Conservation (phyloP, 2,797 vertebrate species). For the Manis pentadactyla region DNA sequence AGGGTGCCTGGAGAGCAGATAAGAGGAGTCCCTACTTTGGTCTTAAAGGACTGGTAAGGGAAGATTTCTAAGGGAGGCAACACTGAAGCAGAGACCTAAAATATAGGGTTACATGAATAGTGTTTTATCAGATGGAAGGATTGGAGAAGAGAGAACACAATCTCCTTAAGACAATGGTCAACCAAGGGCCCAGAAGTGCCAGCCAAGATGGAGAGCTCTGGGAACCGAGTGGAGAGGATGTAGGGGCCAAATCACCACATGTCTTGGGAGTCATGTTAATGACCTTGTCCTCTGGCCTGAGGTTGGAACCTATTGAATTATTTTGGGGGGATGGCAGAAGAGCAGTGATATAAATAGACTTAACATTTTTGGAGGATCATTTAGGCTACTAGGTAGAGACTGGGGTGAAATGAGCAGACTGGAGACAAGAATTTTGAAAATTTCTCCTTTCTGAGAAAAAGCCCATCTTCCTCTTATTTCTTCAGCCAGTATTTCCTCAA, state of each 20-base stretch:
- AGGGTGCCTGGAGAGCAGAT: neutral
- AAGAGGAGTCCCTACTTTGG: neutral
- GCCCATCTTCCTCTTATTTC: neutral
- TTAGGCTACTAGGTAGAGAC: neutral
- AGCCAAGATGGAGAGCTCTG: neutral
- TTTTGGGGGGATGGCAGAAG: neutral
- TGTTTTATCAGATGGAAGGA: neutral
- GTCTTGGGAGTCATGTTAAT: neutral
- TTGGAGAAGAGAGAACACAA: neutral
- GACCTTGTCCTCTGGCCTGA: neutral
- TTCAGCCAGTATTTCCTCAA: neutral
- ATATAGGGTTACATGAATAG: neutral
- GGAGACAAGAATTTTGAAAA: slow-evolving; percentile 25
- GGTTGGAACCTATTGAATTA: neutral
- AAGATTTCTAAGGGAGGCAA: neutral
- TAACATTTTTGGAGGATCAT: neutral
- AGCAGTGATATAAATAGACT: neutral
- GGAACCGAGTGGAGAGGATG: neutral
- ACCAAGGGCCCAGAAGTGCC: neutral
- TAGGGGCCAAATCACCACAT: neutral
- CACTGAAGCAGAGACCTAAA: neutral
- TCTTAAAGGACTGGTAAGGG: neutral
- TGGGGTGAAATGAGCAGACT: neutral
- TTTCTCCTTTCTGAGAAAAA: neutral
- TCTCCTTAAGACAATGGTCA: neutral